phyloP scores from a whole-genome alignment of 2,113 vertebrate genomes.

The Grantiella picta region DNA sequence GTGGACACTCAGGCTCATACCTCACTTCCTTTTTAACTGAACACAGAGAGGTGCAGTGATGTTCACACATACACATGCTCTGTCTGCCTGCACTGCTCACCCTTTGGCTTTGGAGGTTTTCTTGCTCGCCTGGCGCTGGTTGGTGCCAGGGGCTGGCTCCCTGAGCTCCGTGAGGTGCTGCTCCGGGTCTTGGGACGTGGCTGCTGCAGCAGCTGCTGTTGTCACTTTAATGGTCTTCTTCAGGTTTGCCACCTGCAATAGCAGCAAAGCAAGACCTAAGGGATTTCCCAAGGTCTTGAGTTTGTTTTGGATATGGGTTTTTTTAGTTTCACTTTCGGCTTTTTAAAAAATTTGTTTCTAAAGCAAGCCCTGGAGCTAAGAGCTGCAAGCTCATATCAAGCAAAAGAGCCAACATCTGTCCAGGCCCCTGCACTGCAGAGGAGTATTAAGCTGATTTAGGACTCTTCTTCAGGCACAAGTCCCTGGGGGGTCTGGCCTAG shows the following conservation, averaged over 20 bases:
- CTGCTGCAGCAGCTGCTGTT: constrained; percentile 87
- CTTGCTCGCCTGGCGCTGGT: constrained; percentile 85
- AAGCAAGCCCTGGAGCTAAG: neutral
- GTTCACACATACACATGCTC: neutral
- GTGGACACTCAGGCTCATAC: neutral
- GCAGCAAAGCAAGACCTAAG: neutral
- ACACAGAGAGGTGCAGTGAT: neutral
- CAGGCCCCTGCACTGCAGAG: neutral
- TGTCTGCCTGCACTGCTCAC: constrained; percentile 68
- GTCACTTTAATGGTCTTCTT: constrained; percentile 97
- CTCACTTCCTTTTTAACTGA: neutral
- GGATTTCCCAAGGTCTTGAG: neutral
- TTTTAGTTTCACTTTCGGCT: neutral
- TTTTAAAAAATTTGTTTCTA: neutral
- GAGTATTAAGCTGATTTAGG: neutral
- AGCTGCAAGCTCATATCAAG: neutral
- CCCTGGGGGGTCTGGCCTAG: neutral
- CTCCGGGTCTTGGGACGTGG: constrained; percentile 90
- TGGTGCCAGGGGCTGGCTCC: constrained; percentile 73
- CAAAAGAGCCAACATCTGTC: neutral
- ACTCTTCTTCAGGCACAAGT: neutral
- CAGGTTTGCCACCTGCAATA: constrained; percentile 88
- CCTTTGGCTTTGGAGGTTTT: constrained; percentile 97
- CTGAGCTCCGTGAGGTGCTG: constrained; percentile 82
- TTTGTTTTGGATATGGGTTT: fast-evolving